Percentiles rank a stretch among this genome's conserved stretches.
These are phyloP conservation scores for Porites lobata DNA, from an alignment of 92 coral and sea anemone species.

Conservation along the genomic window DNA sequence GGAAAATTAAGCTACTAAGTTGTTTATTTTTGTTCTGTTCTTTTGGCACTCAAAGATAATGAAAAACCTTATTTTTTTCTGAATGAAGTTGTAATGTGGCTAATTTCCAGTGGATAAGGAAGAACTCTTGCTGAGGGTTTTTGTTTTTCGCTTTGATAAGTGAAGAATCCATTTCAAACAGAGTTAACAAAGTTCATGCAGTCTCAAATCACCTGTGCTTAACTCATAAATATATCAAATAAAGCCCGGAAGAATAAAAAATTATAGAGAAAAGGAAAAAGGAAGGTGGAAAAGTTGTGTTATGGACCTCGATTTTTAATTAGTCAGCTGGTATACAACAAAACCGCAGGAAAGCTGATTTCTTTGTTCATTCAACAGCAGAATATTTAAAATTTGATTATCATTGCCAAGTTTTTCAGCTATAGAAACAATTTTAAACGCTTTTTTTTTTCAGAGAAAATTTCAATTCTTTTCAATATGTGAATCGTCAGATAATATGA, in stretches of 20 bases:
- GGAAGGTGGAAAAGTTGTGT: background rate
- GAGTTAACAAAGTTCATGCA: background rate
- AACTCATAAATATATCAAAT: background rate
- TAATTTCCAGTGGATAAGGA: background rate
- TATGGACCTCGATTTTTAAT: constrained; percentile 5
- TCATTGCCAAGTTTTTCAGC: background rate
- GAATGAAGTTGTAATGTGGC: background rate
- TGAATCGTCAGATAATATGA: background rate
- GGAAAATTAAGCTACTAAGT: background rate
- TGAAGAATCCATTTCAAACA: background rate
- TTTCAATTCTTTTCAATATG: background rate
- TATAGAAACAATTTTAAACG: background rate
- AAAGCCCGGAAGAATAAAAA: background rate
- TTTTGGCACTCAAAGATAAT: background rate
- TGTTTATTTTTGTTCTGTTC: background rate
- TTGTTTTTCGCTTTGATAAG: background rate
- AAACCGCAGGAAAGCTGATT: constrained; percentile 30
- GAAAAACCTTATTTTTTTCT: background rate
- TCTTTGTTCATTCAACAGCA: background rate
- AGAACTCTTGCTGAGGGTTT: constrained; percentile 1
- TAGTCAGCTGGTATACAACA: constrained; percentile 15
- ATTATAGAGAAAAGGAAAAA: background rate
- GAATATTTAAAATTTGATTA: constrained; percentile 27
- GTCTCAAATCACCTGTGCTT: background rate
- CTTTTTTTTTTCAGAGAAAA: background rate